Evolutionary conservation across 2,888 invertebrate species (phyloP).

Genomic region (Phyllotreta cruciferae): DNA sequence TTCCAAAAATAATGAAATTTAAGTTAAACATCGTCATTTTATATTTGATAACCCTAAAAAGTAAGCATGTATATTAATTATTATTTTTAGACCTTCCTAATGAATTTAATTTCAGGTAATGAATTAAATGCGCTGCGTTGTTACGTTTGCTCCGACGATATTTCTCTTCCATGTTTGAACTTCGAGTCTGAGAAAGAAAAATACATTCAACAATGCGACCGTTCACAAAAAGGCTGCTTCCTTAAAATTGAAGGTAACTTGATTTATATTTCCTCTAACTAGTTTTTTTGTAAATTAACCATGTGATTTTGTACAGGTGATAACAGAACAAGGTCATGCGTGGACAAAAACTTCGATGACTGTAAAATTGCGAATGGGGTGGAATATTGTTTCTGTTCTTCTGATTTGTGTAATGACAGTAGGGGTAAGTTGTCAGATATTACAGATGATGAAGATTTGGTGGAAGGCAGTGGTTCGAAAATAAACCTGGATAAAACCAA

Average conservation of each 20-base stretch:
- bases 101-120: slow-evolving; percentile 18
- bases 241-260: slow-evolving; percentile 26
- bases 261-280: not conserved
- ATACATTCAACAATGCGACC: slow-evolving; percentile 33
- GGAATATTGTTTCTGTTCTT: slow-evolving; percentile 37
- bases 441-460: slow-evolving; percentile 39
- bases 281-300: not conserved
- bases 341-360: slow-evolving; percentile 25
- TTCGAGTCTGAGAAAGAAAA: slow-evolving; percentile 33
- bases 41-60: slow-evolving; percentile 13
- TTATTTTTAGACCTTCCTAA: not conserved
- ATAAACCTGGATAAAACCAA: slow-evolving; percentile 4
- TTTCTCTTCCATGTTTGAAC: slow-evolving; percentile 27
- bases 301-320: slow-evolving; percentile 14
- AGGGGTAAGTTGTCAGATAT: slow-evolving; percentile 19
- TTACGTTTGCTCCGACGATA: slow-evolving; percentile 34
- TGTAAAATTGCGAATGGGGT: slow-evolving; percentile 36
- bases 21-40: slow-evolving; percentile 13
- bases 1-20: slow-evolving; percentile 8
- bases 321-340: slow-evolving; percentile 29
- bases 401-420: slow-evolving; percentile 36
- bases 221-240: slow-evolving; percentile 29
- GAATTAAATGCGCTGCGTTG: slow-evolving; percentile 30
- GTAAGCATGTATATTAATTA: slow-evolving; percentile 1
- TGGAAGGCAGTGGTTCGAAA: slow-evolving; percentile 38